Evolutionary conservation across 2,888 invertebrate species (phyloP), one percentile per base, ranked within the genome.

Genomic region (Laspeyria flexula): DNA sequence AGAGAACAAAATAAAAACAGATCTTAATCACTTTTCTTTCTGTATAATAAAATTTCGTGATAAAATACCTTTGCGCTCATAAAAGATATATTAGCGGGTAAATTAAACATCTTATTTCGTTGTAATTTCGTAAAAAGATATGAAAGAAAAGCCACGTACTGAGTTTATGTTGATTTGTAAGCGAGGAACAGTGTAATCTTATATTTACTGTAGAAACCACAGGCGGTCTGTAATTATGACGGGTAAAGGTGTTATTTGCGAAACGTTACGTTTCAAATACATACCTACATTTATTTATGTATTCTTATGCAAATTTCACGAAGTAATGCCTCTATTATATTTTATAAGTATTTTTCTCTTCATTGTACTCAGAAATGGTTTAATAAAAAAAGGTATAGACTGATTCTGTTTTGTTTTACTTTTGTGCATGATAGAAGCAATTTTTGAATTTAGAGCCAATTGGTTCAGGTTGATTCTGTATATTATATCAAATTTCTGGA

Each of bases 161-260:
- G 15, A 42, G n/a, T 33, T 38, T 4, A 12, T 33, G 41, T 58
- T 53, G 54, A 51, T 57, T 60, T 41, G 37, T 53, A 46, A 58
- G 13, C 34, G 44, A 47, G 52, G 60, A 55, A 13, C 53, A 33
- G 42, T 53, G 57, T 63, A 56, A 58, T 66, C 41, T 55, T 52
- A 66, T 66, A 63, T 66, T 63, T 55, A 58, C 44, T 38, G 44
- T 25, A 50, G 21, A 46, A 63, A 49, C 60, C 53, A 41, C 43
- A 34, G 41, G 10, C 15, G 39, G 44, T 33, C 44, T 46, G 39
- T 63, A 58, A 66, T 63, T 65, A 60, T 66, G 49, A 57, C 49
- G 48, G n/a, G 42, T n/a, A 40, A 31, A 55, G 39, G 54, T 63
- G 46, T 55, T 65, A 60, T 63, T 56, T 51, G 33, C 45, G 33